Percentiles rank a stretch among this genome's conserved stretches.
These are phyloP conservation scores for Drosophila mimetica DNA, from an alignment of 2,888 invertebrate species.

Conservation along the genomic window DNA sequence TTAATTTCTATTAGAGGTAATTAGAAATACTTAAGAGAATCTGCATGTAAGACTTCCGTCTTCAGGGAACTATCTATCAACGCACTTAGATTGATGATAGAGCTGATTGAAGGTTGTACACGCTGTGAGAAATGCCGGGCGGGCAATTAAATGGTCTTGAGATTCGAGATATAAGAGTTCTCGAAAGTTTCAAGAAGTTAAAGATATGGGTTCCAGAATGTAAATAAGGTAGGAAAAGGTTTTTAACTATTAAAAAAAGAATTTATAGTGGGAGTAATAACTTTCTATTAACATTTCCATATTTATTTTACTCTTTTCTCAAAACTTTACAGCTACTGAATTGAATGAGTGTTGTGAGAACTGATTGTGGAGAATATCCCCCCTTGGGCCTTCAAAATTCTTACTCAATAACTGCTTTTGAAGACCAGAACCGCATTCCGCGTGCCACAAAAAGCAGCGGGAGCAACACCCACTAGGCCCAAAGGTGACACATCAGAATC, in stretches of 20 bases:
- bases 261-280: no score
- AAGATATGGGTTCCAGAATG: no score
- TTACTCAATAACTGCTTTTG: no score
- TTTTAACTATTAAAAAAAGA: not conserved
- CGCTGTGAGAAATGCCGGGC: slow-evolving; percentile 15
- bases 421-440: slow-evolving; percentile 17
- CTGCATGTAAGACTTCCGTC: slow-evolving; percentile 19
- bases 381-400: not conserved
- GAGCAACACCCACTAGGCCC: slow-evolving; percentile 50
- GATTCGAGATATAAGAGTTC: slow-evolving; percentile 6
- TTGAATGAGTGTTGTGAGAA: slow-evolving; percentile 1
- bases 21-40: slow-evolving; percentile 28
- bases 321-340: not conserved
- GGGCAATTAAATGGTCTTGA: slow-evolving; percentile 20
- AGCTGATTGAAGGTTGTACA: slow-evolving; percentile 27
- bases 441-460: slow-evolving; percentile 8
- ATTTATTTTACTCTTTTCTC: not conserved
- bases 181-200: not conserved
- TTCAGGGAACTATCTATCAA: slow-evolving; percentile 10
- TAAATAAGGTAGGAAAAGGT: not conserved
- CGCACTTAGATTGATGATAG: slow-evolving; percentile 13
- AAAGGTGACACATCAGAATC: slow-evolving; percentile 59
- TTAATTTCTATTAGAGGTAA: slow-evolving; percentile 37
- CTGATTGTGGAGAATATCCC: not conserved
- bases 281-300: no score